phyloP scores from a whole-genome alignment of 2,888 invertebrate genomes.

The Oscheius myriophilus region DNA sequence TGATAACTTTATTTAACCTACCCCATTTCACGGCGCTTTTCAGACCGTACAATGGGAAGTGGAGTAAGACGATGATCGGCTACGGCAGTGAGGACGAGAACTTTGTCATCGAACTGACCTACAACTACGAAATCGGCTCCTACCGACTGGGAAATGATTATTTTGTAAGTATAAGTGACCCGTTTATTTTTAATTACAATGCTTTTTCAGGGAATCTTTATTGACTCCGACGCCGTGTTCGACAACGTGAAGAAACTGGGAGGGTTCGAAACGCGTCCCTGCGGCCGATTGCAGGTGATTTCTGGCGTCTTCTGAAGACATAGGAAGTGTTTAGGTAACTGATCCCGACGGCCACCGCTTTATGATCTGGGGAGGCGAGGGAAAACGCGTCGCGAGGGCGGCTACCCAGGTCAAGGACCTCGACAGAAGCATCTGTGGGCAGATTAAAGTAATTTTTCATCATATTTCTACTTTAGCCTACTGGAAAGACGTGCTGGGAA shows the following conservation, averaged over 20 bases:
- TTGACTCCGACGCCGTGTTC: conserved; percentile 81
- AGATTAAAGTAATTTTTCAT: not conserved
- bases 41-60: conserved; percentile 95
- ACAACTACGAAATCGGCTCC: conserved; percentile 90
- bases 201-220: conserved; percentile 79
- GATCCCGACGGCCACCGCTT: conserved; percentile 94
- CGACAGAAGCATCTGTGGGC: conserved; percentile 77
- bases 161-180: conserved; percentile 56
- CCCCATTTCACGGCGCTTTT: no score
- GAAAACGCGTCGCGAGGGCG: not conserved
- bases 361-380: conserved; percentile 69
- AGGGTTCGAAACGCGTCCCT: conserved; percentile 17
- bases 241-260: conserved; percentile 36
- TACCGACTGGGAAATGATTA: conserved; percentile 94
- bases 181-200: not conserved
- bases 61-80: conserved; percentile 99
- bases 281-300: conserved; percentile 75
- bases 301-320: no score
- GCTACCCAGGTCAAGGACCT: conserved; percentile 80
- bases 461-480: conserved; percentile 76
- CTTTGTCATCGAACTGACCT: conserved; percentile 95
- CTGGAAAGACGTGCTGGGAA: conserved; percentile 84
- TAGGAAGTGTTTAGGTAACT: conserved; percentile 70
- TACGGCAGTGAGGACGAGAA: conserved; percentile 93
- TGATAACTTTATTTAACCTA: no score